phyloP scores from a whole-genome alignment of 2,888 invertebrate species.

The Anagyrus pseudococci region DNA sequence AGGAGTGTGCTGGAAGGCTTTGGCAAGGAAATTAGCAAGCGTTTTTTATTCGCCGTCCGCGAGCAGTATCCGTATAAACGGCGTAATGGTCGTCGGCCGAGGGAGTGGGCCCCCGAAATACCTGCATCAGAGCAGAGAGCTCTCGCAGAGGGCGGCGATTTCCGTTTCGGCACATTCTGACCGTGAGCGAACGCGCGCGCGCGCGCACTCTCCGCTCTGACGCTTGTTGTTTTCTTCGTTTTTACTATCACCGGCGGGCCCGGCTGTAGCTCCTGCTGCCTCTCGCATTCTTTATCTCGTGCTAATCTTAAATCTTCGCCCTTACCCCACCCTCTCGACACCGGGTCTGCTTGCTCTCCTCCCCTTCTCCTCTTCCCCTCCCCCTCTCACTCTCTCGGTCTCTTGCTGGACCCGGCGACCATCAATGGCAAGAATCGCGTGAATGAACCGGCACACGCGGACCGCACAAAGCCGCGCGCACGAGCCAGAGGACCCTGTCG shows the following conservation, averaged over 20 bases:
- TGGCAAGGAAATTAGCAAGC: no score
- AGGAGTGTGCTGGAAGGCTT: no score
- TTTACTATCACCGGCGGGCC: conserved; percentile 16
- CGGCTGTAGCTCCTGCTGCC: neutral
- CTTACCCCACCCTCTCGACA: conserved; percentile 19
- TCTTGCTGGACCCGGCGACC: conserved; percentile 41
- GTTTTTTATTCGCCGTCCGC: no score
- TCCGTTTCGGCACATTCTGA: neutral
- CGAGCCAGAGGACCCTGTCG: no score
- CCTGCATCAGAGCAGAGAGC: no score
- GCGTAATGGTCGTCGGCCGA: no score
- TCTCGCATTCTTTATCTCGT: conserved; percentile 32
- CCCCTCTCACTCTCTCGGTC: conserved; percentile 4
- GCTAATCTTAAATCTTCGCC: conserved; percentile 34
- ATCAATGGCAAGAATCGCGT: conserved; percentile 59
- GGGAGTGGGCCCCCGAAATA: no score
- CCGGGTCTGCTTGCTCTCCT: conserved; percentile 29
- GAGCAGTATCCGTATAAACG: no score
- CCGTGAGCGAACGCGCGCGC: no score
- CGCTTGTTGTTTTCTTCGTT: conserved; percentile 1
- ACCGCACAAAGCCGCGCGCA: conserved; percentile 47
- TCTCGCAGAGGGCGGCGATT: neutral
- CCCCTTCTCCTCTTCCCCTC: neutral
- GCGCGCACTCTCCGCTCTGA: neutral
- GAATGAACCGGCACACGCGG: conserved; percentile 53